A percentile compares a stretch with the other conserved stretches of the same genome.
phyloP scores from a whole-genome alignment of 2,888 invertebrate genomes.

The Yponomeuta evonymella region DNA sequence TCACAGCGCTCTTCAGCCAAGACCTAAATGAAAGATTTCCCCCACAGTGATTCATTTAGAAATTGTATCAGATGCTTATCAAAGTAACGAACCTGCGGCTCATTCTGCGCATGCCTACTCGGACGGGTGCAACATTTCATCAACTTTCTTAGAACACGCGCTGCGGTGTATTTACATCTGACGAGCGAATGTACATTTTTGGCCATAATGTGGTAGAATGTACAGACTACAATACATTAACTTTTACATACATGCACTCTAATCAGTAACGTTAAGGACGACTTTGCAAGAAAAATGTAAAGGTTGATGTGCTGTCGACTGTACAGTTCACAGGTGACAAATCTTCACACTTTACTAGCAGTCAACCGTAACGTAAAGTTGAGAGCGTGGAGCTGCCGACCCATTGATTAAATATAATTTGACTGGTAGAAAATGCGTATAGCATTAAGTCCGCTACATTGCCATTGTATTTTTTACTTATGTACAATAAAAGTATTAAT shows the following conservation, averaged over 20 bases:
- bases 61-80: constrained; percentile 1
- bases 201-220: neutral
- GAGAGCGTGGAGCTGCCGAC: neutral
- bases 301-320: too few species aligned
- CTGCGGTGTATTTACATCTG: neutral
- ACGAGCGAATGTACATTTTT: neutral
- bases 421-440: too few species aligned
- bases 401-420: neutral
- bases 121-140: neutral
- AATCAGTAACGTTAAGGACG: too few species aligned
- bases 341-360: neutral
- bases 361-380: too few species aligned
- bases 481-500: too few species aligned
- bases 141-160: neutral
- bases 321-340: neutral
- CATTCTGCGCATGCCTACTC: neutral
- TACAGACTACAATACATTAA: too few species aligned
- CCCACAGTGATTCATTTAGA: neutral
- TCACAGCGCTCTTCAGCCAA: neutral
- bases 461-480: too few species aligned
- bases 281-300: too few species aligned
- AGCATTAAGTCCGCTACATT: too few species aligned
- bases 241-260: too few species aligned
- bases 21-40: neutral
- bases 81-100: neutral